A percentile compares a stretch with the other conserved stretches of the same genome.
These are phyloP conservation scores for Aricia agestis DNA, from an alignment of 1,140 invertebrate species.

Conservation along the genomic window DNA sequence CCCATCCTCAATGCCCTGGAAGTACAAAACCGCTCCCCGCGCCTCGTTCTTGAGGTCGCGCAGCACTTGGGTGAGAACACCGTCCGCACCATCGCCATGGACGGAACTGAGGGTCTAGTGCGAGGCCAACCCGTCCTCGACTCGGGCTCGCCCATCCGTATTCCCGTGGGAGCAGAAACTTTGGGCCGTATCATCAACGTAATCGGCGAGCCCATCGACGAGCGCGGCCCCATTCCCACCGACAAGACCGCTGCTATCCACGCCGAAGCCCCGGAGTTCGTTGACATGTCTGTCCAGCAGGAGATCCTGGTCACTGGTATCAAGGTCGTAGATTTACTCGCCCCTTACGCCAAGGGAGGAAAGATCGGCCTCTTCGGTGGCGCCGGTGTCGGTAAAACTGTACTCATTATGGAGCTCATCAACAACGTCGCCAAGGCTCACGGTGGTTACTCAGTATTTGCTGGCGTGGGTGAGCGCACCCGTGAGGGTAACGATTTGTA, in stretches of 20 bases:
- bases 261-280: constrained; percentile 97
- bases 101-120: constrained; percentile 89
- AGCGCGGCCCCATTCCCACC: constrained; percentile 95
- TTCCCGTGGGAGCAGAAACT: constrained; percentile 89
- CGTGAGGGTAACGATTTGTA: constrained; percentile 99
- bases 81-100: constrained; percentile 92
- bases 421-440: constrained; percentile 99
- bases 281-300: constrained; percentile 98
- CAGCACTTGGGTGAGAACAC: constrained; percentile 92
- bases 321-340: constrained; percentile 97
- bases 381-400: constrained; percentile 99
- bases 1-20: constrained; percentile 98
- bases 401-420: constrained; percentile 99
- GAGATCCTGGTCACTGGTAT: constrained; percentile 99
- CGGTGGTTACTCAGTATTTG: constrained; percentile 99
- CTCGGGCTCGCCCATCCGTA: constrained; percentile 86
- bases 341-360: constrained; percentile 97
- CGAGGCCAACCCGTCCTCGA: constrained; percentile 86
- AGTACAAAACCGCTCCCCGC: constrained; percentile 81
- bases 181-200: constrained; percentile 92
- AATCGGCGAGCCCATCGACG: constrained; percentile 97
- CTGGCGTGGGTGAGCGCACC: constrained; percentile 98
- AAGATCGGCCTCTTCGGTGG: constrained; percentile 99
- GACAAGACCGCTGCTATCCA: constrained; percentile 95
- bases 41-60: constrained; percentile 89